Evolutionary conservation across 1,140 invertebrate genomes (phyloP).

Genomic region (Drosophila sp.): DNA sequence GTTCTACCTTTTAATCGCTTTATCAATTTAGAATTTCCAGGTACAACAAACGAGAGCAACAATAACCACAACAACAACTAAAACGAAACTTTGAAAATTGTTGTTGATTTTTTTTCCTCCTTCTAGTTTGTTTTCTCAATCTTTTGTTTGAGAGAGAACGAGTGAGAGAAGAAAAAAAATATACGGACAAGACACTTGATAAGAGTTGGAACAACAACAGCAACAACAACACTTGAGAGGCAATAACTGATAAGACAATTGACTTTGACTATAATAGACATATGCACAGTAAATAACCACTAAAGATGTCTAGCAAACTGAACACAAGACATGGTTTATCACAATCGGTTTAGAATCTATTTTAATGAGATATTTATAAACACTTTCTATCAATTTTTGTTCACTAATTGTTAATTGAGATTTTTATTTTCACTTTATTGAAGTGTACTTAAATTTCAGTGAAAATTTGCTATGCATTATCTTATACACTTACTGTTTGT

Average conservation of each 20-base stretch:
- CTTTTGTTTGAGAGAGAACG: conserved; percentile 64
- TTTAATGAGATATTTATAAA: too few species aligned
- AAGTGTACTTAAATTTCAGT: too few species aligned
- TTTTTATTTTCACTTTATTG: too few species aligned
- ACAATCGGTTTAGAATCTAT: too few species aligned
- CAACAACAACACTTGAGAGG: conserved; percentile 31
- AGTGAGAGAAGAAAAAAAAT: conserved; percentile 1
- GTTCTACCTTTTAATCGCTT: conserved; percentile 48
- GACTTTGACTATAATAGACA: conserved; percentile 29
- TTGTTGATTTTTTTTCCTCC: not conserved
- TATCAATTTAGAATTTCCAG: conserved; percentile 66
- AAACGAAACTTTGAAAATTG: conserved; percentile 28
- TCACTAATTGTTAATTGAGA: too few species aligned
- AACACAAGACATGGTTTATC: not conserved
- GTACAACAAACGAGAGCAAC: conserved; percentile 35
- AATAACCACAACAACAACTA: not conserved
- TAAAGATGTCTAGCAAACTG: conserved; percentile 25
- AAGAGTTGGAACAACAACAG: conserved; percentile 26
- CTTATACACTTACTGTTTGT: not conserved
- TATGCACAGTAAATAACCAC: conserved; percentile 19
- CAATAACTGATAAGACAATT: conserved; percentile 67
- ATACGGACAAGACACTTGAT: conserved; percentile 39
- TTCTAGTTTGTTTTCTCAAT: conserved; percentile 76
- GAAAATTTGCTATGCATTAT: not conserved
- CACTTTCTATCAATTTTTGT: too few species aligned